These are phyloP conservation scores for Ectemnius lituratus DNA, from an alignment of 2,888 invertebrate species.

Conservation along the genomic window DNA sequence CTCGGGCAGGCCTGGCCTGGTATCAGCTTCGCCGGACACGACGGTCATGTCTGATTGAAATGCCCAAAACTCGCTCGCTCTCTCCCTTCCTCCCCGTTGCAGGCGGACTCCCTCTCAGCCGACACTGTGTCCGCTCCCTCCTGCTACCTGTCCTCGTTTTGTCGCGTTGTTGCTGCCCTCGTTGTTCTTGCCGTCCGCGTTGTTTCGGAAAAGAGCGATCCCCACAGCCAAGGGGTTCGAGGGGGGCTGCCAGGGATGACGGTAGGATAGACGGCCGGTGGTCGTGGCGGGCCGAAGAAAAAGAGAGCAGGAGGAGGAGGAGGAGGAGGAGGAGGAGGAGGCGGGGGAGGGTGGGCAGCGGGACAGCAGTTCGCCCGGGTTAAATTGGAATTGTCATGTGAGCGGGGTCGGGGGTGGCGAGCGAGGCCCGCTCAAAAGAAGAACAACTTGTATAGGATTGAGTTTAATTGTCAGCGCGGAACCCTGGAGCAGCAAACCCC, in stretches of 20 bases:
- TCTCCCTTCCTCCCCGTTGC: constrained; percentile 28
- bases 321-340: constrained; percentile 22
- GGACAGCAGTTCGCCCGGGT: constrained; percentile 53
- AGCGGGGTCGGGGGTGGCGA: constrained; percentile 66
- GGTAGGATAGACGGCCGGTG: constrained; percentile 10
- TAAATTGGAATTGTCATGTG: constrained; percentile 76
- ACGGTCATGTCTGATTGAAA: constrained; percentile 75
- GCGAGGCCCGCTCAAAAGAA: constrained; percentile 68
- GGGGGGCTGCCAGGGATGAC: constrained; percentile 15
- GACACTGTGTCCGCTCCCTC: constrained; percentile 20
- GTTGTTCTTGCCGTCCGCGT: constrained; percentile 43
- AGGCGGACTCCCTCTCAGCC: constrained; percentile 10
- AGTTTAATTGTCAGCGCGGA: constrained; percentile 69
- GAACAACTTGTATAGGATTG: constrained; percentile 74
- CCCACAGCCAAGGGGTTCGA: constrained; percentile 36
- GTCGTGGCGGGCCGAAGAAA: constrained; percentile 3
- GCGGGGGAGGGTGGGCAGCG: constrained; percentile 20
- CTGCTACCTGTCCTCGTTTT: neutral
- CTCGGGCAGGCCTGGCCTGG: constrained; percentile 27
- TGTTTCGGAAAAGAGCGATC: constrained; percentile 44
- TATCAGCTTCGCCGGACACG: constrained; percentile 54
- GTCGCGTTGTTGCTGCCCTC: constrained; percentile 32
- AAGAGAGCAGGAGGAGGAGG: constrained; percentile 6
- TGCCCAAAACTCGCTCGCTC: constrained; percentile 73
- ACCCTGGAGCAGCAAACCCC: constrained; percentile 36